A percentile compares a stretch with the other conserved stretches of the same genome.
phyloP scores from a whole-genome alignment of 1,140 invertebrate species.

The Acromyrmex echinatior region DNA sequence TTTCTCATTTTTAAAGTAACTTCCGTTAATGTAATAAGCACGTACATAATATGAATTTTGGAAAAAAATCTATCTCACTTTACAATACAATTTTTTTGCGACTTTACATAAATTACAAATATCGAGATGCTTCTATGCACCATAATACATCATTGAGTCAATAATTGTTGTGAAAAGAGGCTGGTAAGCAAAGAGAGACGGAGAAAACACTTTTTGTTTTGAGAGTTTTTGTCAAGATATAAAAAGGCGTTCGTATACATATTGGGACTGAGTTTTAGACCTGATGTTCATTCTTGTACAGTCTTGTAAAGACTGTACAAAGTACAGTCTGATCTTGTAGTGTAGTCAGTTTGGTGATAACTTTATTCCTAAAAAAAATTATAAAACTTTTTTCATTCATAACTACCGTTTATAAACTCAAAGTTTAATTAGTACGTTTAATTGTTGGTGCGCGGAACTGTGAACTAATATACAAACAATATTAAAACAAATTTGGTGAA shows the following conservation, averaged over 20 bases:
- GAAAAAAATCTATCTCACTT: neutral
- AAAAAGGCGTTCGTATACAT: too few relatives aligned
- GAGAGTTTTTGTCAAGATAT: too few relatives aligned
- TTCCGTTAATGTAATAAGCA: neutral
- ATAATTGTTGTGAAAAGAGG: neutral
- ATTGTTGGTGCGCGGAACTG: neutral
- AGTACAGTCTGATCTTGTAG: too few relatives aligned
- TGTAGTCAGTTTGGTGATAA: too few relatives aligned
- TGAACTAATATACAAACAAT: neutral
- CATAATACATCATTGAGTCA: neutral
- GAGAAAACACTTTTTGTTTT: too few relatives aligned
- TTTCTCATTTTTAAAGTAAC: neutral
- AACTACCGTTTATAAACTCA: neutral
- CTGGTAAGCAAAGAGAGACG: neutral
- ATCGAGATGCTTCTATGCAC: neutral
- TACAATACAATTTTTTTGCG: neutral
- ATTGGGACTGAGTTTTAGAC: too few relatives aligned
- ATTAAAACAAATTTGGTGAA: neutral
- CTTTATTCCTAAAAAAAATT: too few relatives aligned
- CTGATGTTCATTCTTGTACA: too few relatives aligned
- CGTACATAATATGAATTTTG: neutral
- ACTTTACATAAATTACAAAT: neutral
- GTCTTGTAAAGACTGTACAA: too few relatives aligned
- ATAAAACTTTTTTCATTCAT: neutral
- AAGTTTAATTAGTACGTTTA: neutral